phyloP scores from a whole-genome alignment of 1,140 invertebrate genomes.

The Sweltsa coloradensis region DNA sequence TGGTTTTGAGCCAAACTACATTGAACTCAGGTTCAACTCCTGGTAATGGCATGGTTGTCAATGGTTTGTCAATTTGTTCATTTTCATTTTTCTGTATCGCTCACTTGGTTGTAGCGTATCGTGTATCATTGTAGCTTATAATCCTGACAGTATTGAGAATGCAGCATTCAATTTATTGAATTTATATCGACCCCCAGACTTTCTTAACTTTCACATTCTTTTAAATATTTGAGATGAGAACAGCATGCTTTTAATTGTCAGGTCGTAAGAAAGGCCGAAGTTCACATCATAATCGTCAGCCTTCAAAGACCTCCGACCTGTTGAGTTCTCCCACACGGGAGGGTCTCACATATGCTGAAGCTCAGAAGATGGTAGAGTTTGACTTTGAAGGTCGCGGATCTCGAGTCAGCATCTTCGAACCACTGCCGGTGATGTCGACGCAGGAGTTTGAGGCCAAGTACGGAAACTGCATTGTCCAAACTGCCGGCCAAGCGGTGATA shows the following conservation, averaged over 20 bases:
- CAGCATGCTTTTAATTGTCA: background rate
- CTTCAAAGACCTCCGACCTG: constrained; percentile 13
- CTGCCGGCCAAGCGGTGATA: background rate
- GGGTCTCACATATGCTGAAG: constrained; percentile 60
- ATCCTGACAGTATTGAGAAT: background rate
- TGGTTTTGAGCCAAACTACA: no score
- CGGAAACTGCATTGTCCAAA: constrained; percentile 1
- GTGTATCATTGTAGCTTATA: no score
- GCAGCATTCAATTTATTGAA: background rate
- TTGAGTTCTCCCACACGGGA: constrained; percentile 32
- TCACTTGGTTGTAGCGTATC: no score
- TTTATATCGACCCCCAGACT: background rate
- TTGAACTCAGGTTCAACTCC: no score
- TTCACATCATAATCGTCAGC: constrained; percentile 13
- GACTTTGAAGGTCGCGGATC: constrained; percentile 63
- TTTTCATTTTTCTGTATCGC: no score
- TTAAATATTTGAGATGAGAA: background rate
- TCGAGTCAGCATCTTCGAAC: constrained; percentile 43
- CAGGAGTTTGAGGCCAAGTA: constrained; percentile 42
- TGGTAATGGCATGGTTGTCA: no score
- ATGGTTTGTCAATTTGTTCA: no score
- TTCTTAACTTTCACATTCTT: background rate
- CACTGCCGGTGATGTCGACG: constrained; percentile 43
- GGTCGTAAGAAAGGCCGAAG: constrained; percentile 20
- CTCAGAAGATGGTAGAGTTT: constrained; percentile 72